phyloP scores from a whole-genome alignment of 2,797 vertebrate species.

The Pantherophis vulpinus region DNA sequence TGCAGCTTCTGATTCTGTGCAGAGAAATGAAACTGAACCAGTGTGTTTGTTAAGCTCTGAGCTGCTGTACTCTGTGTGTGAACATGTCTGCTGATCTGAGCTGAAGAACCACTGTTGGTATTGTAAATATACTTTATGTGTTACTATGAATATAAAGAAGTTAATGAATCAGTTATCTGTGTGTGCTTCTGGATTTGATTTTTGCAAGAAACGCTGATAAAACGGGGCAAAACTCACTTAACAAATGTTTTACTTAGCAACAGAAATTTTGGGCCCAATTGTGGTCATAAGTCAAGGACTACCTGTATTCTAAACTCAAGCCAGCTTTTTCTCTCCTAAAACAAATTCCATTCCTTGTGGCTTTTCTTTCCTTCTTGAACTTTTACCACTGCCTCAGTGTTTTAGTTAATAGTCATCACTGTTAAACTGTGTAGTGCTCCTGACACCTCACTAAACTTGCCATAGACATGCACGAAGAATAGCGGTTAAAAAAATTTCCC shows the following conservation, averaged over 20 bases:
- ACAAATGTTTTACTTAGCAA: not conserved
- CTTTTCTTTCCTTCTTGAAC: not conserved
- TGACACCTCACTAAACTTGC: not conserved
- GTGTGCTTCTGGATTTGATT: too few species aligned
- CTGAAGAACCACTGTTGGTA: too few species aligned
- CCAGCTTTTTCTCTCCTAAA: not conserved
- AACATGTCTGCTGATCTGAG: too few species aligned
- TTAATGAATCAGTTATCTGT: too few species aligned
- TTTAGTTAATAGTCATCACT: not conserved
- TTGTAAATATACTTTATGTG: too few species aligned
- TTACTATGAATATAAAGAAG: too few species aligned
- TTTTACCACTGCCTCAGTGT: slow-evolving; percentile 6
- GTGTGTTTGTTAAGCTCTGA: too few species aligned
- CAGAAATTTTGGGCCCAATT: not conserved
- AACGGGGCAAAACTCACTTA: not conserved
- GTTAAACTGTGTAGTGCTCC: slow-evolving; percentile 15
- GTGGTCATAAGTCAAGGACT: not conserved
- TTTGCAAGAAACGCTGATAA: too few species aligned
- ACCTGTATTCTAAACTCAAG: not conserved
- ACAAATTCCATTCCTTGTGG: slow-evolving; percentile 2
- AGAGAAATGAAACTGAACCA: too few species aligned
- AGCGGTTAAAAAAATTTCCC: slow-evolving; percentile 42
- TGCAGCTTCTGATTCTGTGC: too few species aligned
- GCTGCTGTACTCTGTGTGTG: too few species aligned
- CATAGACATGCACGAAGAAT: not conserved